Conservation (phyloP, 2,888 invertebrate species). For the Hyles lineata region DNA sequence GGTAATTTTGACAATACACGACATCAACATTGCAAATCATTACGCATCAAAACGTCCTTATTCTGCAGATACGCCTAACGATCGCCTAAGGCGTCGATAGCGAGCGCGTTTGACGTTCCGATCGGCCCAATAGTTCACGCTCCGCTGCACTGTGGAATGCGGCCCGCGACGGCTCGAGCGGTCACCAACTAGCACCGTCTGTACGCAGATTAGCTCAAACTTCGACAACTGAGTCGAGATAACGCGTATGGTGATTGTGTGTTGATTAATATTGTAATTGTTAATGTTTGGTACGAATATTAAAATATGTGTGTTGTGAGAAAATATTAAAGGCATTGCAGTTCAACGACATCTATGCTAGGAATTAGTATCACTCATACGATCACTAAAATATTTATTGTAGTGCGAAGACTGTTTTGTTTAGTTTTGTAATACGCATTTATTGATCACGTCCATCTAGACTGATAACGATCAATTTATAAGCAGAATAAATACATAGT, state of each 20-base stretch:
- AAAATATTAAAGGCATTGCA: no score
- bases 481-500: no score
- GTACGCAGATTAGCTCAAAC: conserved; percentile 17
- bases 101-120: conserved; percentile 34
- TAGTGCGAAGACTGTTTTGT: no score
- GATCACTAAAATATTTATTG: no score
- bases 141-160: conserved; percentile 47
- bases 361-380: no score
- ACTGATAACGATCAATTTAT: no score
- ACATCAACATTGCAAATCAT: not conserved
- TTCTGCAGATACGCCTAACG: not conserved
- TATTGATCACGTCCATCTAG: no score
- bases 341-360: no score
- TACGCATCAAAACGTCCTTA: not conserved
- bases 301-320: no score
- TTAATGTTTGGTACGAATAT: not conserved
- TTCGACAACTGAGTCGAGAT: conserved; percentile 19
- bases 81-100: not conserved
- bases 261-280: no score
- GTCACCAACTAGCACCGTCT: conserved; percentile 31
- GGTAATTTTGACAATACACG: no score
- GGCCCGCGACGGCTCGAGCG: conserved; percentile 34
- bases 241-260: not conserved
- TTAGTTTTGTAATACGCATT: no score
- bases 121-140: conserved; percentile 56